Conservation (phyloP, 1,140 invertebrate species). For the Neodiprion lecontei region DNA sequence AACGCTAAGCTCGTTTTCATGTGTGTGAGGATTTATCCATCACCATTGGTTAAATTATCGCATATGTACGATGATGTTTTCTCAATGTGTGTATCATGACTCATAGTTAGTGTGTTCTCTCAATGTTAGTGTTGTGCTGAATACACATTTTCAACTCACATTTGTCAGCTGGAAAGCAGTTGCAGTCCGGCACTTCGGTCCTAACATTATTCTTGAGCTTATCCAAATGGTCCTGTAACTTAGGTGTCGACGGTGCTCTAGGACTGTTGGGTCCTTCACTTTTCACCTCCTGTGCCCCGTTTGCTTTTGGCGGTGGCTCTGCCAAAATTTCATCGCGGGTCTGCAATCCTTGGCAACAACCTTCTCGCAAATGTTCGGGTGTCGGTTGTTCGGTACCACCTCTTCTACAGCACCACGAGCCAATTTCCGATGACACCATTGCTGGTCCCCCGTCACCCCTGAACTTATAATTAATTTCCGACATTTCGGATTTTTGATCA, state of each 20-base stretch:
- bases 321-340: constrained; percentile 73
- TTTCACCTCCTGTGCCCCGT: constrained; percentile 45
- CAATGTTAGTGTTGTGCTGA: constrained; percentile 51
- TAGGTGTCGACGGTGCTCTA: constrained; percentile 51
- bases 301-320: constrained; percentile 48
- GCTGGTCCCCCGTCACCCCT: constrained; percentile 72
- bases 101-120: constrained; percentile 49
- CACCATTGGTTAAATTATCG: neutral
- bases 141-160: constrained; percentile 57
- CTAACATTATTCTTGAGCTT: constrained; percentile 74
- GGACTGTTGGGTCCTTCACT: constrained; percentile 47
- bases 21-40: constrained; percentile 1
- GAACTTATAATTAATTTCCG: constrained; percentile 56
- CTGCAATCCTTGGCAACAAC: constrained; percentile 73
- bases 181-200: constrained; percentile 83
- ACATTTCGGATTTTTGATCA: constrained; percentile 31
- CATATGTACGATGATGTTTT: constrained; percentile 9
- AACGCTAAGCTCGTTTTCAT: neutral
- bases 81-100: constrained; percentile 23
- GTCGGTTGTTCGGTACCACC: constrained; percentile 74
- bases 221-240: constrained; percentile 69
- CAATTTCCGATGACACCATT: constrained; percentile 64
- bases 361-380: constrained; percentile 74
- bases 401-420: constrained; percentile 74
- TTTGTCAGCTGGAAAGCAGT: constrained; percentile 83